Conservation (phyloP, 2,888 invertebrate species). For the Phaedon cochleariae region DNA sequence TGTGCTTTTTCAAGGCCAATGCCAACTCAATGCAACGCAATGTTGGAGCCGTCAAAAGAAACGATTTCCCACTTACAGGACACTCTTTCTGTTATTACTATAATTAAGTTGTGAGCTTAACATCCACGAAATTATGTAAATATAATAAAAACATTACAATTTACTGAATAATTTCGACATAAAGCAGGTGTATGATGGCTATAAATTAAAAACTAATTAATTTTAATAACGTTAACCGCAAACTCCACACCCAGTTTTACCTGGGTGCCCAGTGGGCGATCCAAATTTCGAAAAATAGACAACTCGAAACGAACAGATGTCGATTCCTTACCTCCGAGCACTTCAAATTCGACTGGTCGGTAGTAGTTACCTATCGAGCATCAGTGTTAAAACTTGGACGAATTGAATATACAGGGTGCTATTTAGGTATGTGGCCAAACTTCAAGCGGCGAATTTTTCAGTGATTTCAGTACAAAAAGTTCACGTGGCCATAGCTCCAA, state of each 20-base stretch:
- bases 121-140: constrained; percentile 36
- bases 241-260: constrained; percentile 40
- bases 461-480: too few relatives aligned
- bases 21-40: background rate
- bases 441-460: too few relatives aligned
- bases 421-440: too few relatives aligned
- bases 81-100: constrained; percentile 19
- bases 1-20: too few relatives aligned
- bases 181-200: constrained; percentile 46
- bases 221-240: constrained; percentile 41
- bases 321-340: background rate
- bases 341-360: too few relatives aligned
- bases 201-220: constrained; percentile 52
- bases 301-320: constrained; percentile 18
- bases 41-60: background rate
- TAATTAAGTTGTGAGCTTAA: constrained; percentile 30
- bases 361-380: too few relatives aligned
- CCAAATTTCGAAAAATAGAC: constrained; percentile 33
- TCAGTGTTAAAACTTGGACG: too few relatives aligned
- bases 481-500: too few relatives aligned
- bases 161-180: constrained; percentile 39
- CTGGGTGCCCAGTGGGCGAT: constrained; percentile 39
- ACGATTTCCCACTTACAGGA: constrained; percentile 1
- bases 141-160: constrained; percentile 27
- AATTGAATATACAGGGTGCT: too few relatives aligned